These are phyloP conservation scores for Tethea ocularis DNA, from an alignment of 2,888 invertebrate genomes.

Conservation along the genomic window DNA sequence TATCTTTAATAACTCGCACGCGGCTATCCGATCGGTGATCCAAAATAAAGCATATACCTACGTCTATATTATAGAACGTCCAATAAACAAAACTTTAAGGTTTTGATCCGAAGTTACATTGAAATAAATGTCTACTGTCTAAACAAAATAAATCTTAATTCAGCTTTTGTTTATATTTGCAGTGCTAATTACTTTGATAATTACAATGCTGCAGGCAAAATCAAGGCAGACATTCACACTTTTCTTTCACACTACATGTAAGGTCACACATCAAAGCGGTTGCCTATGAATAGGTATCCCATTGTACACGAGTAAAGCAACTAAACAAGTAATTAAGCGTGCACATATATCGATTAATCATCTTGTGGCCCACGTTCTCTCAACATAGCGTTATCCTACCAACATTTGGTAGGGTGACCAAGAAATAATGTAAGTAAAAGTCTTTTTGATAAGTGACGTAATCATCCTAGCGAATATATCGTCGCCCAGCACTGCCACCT, in stretches of 20 bases:
- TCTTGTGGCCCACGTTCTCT: conserved; percentile 67
- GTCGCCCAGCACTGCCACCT: too few relatives aligned
- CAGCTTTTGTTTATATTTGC: neutral
- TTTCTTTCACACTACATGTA: conserved; percentile 4
- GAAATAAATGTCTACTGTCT: neutral
- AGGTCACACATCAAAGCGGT: conserved; percentile 15
- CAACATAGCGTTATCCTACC: conserved; percentile 63
- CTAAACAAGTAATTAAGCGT: conserved; percentile 73
- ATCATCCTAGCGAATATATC: too few relatives aligned
- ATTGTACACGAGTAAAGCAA: conserved; percentile 50
- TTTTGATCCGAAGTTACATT: too few relatives aligned
- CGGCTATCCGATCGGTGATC: too few relatives aligned
- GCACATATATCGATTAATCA: conserved; percentile 73
- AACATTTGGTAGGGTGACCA: conserved; percentile 44
- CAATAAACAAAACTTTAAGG: too few relatives aligned
- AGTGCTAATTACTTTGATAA: conserved; percentile 8
- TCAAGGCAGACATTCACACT: neutral
- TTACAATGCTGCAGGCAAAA: conserved; percentile 8
- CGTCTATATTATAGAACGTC: too few relatives aligned
- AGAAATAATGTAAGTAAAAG: conserved; percentile 3
- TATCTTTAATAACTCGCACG: too few relatives aligned
- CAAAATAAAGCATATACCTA: too few relatives aligned
- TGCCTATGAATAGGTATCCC: conserved; percentile 41
- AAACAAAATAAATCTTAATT: neutral
- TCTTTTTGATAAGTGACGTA: too few relatives aligned